phyloP scores from a whole-genome alignment of 2,888 invertebrate genomes.

The Himalopsyche kuldschensis region DNA sequence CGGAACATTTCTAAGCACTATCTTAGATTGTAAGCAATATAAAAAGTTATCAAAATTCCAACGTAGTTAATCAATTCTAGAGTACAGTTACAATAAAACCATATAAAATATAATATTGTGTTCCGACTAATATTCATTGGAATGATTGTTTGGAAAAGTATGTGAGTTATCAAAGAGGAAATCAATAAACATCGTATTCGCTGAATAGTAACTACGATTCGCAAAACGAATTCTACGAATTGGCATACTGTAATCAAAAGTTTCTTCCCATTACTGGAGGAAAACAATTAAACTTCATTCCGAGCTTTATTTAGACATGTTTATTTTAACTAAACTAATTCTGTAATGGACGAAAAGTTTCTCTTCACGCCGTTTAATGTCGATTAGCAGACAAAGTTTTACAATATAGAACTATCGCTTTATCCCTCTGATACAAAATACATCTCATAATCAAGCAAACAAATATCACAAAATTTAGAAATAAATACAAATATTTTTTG shows the following conservation, averaged over 20 bases:
- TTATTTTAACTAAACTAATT: background rate
- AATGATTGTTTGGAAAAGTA: too few species aligned
- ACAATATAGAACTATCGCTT: background rate
- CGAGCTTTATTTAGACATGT: background rate
- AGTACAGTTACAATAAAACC: too few species aligned
- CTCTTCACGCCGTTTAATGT: background rate
- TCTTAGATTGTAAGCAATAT: too few species aligned
- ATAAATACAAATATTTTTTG: too few species aligned
- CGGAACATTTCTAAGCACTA: too few species aligned
- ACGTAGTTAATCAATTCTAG: too few species aligned
- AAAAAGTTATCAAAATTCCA: too few species aligned
- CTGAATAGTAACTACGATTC: background rate
- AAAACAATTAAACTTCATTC: background rate
- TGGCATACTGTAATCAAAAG: background rate
- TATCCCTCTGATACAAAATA: background rate
- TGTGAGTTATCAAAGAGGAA: background rate
- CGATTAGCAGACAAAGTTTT: background rate
- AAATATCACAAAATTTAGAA: background rate
- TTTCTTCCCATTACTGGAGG: background rate
- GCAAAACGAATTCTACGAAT: background rate
- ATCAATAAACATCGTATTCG: background rate
- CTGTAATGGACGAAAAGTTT: background rate
- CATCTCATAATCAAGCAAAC: background rate
- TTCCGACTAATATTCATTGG: too few species aligned
- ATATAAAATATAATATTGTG: too few species aligned